phyloP scores from a whole-genome alignment of 2,888 invertebrate species.

The Diplolepis rosae region DNA sequence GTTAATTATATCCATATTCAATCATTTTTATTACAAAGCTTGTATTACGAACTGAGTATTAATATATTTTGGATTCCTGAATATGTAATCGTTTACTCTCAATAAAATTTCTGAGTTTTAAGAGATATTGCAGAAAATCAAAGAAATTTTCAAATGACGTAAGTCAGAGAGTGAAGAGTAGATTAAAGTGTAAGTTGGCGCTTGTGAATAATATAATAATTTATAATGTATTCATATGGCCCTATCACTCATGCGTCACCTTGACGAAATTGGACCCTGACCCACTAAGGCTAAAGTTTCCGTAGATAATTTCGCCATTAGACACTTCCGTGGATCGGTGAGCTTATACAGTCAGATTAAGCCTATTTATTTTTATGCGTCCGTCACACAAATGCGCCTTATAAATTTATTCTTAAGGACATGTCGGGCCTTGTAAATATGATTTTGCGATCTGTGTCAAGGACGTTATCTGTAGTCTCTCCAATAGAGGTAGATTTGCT shows the following conservation, averaged over 20 bases:
- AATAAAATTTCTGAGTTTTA: too few relatives aligned
- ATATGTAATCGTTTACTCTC: too few relatives aligned
- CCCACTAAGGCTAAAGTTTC: constrained; percentile 37
- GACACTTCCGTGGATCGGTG: background rate
- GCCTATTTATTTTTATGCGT: constrained; percentile 17
- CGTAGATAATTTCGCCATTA: constrained; percentile 42
- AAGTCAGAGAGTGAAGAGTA: too few relatives aligned
- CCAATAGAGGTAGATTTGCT: background rate
- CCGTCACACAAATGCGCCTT: background rate
- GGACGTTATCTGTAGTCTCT: background rate
- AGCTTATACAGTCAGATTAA: constrained; percentile 22
- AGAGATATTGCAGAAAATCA: too few relatives aligned
- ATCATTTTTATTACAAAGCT: too few relatives aligned
- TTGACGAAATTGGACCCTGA: constrained; percentile 35
- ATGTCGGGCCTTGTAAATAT: background rate
- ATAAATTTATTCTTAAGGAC: constrained; percentile 14
- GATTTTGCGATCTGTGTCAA: constrained; percentile 13
- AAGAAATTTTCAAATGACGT: too few relatives aligned
- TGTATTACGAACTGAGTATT: too few relatives aligned
- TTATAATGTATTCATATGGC: background rate
- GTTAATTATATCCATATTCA: too few relatives aligned
- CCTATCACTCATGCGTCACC: background rate
- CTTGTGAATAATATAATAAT: background rate
- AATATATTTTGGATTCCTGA: too few relatives aligned
- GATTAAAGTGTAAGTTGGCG: background rate